Percentiles rank a stretch among this genome's conserved stretches.
These are phyloP conservation scores for Rhynchotus rufescens DNA, from an alignment of 2,797 vertebrate genomes.

Conservation along the genomic window DNA sequence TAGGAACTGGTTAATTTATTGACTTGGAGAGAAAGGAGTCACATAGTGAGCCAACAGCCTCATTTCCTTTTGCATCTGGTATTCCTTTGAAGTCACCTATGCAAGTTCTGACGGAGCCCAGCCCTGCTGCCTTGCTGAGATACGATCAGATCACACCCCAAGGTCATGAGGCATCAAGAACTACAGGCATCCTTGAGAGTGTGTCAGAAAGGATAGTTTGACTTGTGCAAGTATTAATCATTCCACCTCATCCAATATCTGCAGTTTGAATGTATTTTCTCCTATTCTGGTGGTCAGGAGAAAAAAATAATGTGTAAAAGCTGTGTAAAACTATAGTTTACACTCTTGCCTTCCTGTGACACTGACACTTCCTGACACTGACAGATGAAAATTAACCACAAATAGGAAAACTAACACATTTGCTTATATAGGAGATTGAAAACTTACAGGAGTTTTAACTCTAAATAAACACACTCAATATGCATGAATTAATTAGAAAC, in stretches of 20 bases:
- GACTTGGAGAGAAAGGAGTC: background rate
- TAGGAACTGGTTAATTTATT: slow-evolving; percentile 44
- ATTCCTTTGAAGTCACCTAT: slow-evolving; percentile 59
- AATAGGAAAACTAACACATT: background rate
- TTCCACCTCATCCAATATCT: background rate
- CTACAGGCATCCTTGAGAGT: slow-evolving; percentile 7
- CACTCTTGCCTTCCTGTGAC: background rate
- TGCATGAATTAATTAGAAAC: background rate
- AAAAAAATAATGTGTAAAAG: too few species aligned
- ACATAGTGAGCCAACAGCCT: background rate
- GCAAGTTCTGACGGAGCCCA: slow-evolving; percentile 56
- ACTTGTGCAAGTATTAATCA: slow-evolving; percentile 18
- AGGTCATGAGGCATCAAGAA: background rate
- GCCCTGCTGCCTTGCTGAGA: background rate
- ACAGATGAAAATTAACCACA: background rate
- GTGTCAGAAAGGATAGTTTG: slow-evolving; percentile 5
- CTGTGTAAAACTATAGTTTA: background rate
- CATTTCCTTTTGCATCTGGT: slow-evolving; percentile 49
- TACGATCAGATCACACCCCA: slow-evolving; percentile 34
- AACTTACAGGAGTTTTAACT: background rate
- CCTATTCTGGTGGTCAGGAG: background rate
- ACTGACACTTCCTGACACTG: background rate
- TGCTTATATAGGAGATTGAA: background rate
- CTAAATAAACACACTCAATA: background rate
- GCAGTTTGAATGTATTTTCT: background rate